Base-by-base conservation (phyloP, 2,113 vertebrate species). In the Aspiorhynchus laticeps region DNA sequence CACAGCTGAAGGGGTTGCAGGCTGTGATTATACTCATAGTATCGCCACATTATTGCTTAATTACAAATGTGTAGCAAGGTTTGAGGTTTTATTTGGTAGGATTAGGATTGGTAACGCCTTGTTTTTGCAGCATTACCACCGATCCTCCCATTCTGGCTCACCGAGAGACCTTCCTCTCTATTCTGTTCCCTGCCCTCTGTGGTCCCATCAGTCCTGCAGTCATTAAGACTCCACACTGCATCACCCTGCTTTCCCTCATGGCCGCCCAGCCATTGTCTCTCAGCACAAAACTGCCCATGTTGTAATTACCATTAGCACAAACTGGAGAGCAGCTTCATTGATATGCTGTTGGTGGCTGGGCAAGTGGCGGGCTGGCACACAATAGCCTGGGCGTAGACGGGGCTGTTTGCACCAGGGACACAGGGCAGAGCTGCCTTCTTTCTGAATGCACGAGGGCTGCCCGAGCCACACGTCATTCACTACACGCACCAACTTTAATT, bases 401-500 rank as follows among this genome's bases (percentile, higher is more conserved):
- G 94, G 95, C 93, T 96, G 91, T 89, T 91, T 46, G 94, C 94
- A 95, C 91, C 94, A 94, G 95, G 96, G 97, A 97, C 97, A 91
- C 90, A 91, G 93, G 94, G 95, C 95, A 95, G 95, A 96, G 95
- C 96, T 96, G 95, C 95, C 93, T 95, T 95, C 96, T 96, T 87
- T 94, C 94, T 97, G 97, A 96, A 97, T 97, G 96, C 96, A 94
- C 94, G 91, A n/a, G 93, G 89, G 94, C 92, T 95, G 96, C 97
- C 96, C 97, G 97, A 92, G 97, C 94, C 89, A 93, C 93, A 95
- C 91, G 95, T 96, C 96, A 96, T 94, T 96, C 93, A 97, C 95
- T 90, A 94, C 96, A 95, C 93, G 95, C 95, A 95, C 95, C 96
- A 95, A 96, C 97, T 98, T 98, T 99, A 99, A 99, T 99, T 99